phyloP scores from a whole-genome alignment of 2,888 invertebrate genomes.

The Nomada fucata region DNA sequence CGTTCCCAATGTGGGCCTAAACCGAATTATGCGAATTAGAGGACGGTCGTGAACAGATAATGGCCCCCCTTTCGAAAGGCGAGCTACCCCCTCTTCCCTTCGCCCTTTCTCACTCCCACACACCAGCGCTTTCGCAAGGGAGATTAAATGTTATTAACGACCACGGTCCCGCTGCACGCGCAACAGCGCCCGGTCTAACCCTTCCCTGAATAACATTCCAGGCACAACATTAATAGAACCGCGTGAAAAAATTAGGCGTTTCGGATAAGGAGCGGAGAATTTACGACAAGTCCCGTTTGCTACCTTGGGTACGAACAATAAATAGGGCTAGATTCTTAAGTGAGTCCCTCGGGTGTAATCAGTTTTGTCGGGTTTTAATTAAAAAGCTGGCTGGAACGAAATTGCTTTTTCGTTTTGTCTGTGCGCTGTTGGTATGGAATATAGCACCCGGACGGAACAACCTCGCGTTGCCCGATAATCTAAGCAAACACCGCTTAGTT shows the following conservation, averaged over 20 bases:
- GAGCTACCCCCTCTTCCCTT: conserved; percentile 26
- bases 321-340: neutral
- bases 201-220: conserved; percentile 1
- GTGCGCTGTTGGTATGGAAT: neutral
- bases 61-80: conserved; percentile 44
- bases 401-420: neutral
- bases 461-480: no score
- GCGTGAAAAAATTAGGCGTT: neutral
- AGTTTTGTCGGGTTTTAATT: conserved; percentile 20
- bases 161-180: conserved; percentile 31
- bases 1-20: conserved; percentile 67
- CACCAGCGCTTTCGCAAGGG: conserved; percentile 33
- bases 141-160: conserved; percentile 68
- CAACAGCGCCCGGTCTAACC: conserved; percentile 14
- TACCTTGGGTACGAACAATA: neutral
- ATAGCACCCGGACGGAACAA: no score
- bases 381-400: neutral
- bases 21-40: conserved; percentile 71
- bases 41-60: conserved; percentile 57
- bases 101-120: conserved; percentile 1
- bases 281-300: conserved; percentile 4
- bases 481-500: no score
- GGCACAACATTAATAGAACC: conserved; percentile 13
- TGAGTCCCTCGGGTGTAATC: neutral
- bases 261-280: conserved; percentile 11